These are phyloP conservation scores for Athetis lepigone DNA, from an alignment of 2,888 invertebrate genomes.

Conservation along the genomic window DNA sequence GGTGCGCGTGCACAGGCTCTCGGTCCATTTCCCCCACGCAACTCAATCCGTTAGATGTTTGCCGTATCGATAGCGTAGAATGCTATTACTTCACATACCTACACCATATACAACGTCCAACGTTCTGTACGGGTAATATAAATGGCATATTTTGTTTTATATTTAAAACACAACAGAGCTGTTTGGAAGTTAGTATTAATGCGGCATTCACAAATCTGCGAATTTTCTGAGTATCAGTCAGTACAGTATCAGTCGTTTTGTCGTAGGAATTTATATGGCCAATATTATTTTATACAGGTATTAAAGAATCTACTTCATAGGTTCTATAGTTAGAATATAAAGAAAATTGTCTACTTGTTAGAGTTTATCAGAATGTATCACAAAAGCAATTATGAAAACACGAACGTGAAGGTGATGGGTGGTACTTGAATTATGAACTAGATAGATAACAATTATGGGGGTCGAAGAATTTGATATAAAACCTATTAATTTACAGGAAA, in stretches of 20 bases:
- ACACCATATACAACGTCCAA: slow-evolving; percentile 43
- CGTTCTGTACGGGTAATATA: slow-evolving; percentile 16
- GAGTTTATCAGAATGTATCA: slow-evolving; percentile 61
- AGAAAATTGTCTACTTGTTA: slow-evolving; percentile 60
- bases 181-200: neutral
- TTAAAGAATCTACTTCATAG: slow-evolving; percentile 27
- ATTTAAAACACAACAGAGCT: slow-evolving; percentile 10
- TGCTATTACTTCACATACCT: slow-evolving; percentile 65
- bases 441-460: slow-evolving; percentile 53
- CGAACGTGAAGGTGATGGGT: slow-evolving; percentile 57
- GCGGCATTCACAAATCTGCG: slow-evolving; percentile 12
- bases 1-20: slow-evolving; percentile 87
- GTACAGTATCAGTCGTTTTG: slow-evolving; percentile 1
- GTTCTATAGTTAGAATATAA: slow-evolving; percentile 44
- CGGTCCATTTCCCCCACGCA: slow-evolving; percentile 90
- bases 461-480: slow-evolving; percentile 51
- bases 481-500: slow-evolving; percentile 45
- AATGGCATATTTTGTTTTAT: slow-evolving; percentile 1
- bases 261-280: slow-evolving; percentile 17
- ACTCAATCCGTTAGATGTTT: slow-evolving; percentile 86
- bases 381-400: slow-evolving; percentile 63
- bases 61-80: slow-evolving; percentile 76
- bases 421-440: slow-evolving; percentile 60
- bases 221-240: slow-evolving; percentile 1
- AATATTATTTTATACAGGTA: slow-evolving; percentile 24